Conservation (phyloP, 2,888 invertebrate species). For the Seladonia tumulorum region DNA sequence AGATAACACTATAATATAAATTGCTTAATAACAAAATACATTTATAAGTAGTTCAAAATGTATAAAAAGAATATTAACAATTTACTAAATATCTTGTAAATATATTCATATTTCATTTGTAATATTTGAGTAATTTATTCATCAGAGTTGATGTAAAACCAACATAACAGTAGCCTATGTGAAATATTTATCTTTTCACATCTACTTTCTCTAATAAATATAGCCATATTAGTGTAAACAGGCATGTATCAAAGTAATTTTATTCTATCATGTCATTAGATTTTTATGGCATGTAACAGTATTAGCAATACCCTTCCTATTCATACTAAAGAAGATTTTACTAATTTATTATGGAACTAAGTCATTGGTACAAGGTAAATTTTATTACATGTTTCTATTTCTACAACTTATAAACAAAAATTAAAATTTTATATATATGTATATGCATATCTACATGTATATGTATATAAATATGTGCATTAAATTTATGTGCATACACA, state of each 20-base stretch:
- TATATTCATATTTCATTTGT: conserved; percentile 23
- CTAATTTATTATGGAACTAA: conserved; percentile 22
- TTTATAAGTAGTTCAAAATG: conserved; percentile 30
- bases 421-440: not conserved
- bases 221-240: conserved; percentile 66
- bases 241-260: conserved; percentile 71
- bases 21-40: conserved; percentile 14
- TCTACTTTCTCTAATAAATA: conserved; percentile 42
- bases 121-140: conserved; percentile 23
- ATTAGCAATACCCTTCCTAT: conserved; percentile 45
- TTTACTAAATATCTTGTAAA: conserved; percentile 24
- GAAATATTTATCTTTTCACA: conserved; percentile 38
- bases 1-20: conserved; percentile 11
- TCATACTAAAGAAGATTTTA: conserved; percentile 31
- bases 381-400: conserved; percentile 10
- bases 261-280: conserved; percentile 60
- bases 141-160: conserved; percentile 9
- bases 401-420: conserved; percentile 11
- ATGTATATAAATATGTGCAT: not conserved
- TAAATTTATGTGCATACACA: conserved; percentile 4
- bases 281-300: conserved; percentile 68
- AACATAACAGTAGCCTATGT: conserved; percentile 17
- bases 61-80: conserved; percentile 21
- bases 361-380: conserved; percentile 33
- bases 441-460: not conserved